Percentiles rank a stretch among this genome's conserved stretches.
phyloP scores from a whole-genome alignment of 2,113 vertebrate genomes.

The Nothobranchius furzeri region DNA sequence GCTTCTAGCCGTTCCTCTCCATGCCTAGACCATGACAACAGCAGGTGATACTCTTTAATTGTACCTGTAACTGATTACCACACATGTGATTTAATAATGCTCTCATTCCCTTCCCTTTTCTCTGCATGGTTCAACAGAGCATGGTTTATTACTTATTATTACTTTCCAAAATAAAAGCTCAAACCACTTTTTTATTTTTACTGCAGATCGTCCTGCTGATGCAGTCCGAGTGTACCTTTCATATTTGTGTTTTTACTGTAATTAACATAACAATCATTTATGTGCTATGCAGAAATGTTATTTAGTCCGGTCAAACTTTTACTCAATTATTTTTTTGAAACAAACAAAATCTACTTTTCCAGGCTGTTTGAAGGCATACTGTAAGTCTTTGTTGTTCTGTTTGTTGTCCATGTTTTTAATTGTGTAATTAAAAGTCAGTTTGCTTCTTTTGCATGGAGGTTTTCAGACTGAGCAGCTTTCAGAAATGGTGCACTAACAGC shows the following conservation, averaged over 20 bases:
- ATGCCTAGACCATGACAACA: conserved; percentile 97
- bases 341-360: neutral
- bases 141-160: conserved; percentile 22
- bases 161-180: no score
- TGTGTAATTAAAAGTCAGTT: neutral
- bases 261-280: neutral
- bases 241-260: no score
- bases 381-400: conserved; percentile 2
- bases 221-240: no score
- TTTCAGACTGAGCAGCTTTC: neutral
- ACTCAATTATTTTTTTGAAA: neutral
- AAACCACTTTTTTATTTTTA: conserved; percentile 5
- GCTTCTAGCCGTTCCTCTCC: conserved; percentile 92
- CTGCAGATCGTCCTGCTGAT: conserved; percentile 7
- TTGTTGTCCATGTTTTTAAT: conserved; percentile 12
- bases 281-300: neutral
- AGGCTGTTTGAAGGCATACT: no score
- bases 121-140: conserved; percentile 44
- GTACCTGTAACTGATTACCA: conserved; percentile 29
- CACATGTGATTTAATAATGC: neutral
- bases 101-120: conserved; percentile 10
- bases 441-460: conserved; percentile 49
- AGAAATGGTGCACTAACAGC: neutral
- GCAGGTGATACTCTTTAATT: conserved; percentile 91
- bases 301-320: neutral